Conservation (phyloP, 2,888 invertebrate species). For the Pycnomerus fuliginosus region DNA sequence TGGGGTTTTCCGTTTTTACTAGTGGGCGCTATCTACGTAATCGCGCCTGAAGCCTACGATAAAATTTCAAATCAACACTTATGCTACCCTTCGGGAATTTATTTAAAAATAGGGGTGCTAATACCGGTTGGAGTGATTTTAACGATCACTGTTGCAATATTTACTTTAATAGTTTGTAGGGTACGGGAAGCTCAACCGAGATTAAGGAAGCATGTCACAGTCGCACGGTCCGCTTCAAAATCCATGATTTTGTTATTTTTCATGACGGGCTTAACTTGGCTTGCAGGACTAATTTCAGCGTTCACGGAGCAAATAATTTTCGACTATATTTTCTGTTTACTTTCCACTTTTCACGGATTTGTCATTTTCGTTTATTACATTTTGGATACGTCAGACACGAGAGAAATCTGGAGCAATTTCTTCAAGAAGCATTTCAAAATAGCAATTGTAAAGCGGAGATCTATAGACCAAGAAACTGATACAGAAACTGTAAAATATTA, state of each 20-base stretch:
- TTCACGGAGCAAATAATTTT: slow-evolving; percentile 4
- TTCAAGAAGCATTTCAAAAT: neutral
- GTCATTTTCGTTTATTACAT: slow-evolving; percentile 10
- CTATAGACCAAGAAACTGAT: neutral
- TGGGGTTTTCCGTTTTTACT: slow-evolving; percentile 8
- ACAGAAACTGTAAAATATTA: neutral
- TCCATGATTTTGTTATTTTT: slow-evolving; percentile 10
- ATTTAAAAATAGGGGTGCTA: slow-evolving; percentile 2
- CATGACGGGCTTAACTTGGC: slow-evolving; percentile 11
- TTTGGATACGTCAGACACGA: slow-evolving; percentile 5
- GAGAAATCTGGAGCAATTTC: slow-evolving; percentile 6
- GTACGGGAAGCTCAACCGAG: neutral
- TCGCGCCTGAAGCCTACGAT: slow-evolving; percentile 4
- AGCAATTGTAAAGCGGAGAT: neutral
- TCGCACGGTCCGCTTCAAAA: slow-evolving; percentile 2
- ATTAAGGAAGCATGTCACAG: slow-evolving; percentile 2
- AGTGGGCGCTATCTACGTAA: neutral
- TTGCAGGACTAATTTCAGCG: slow-evolving; percentile 3
- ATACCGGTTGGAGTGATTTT: slow-evolving; percentile 6
- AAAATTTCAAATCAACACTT: neutral
- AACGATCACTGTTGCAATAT: slow-evolving; percentile 3
- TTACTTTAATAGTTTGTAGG: slow-evolving; percentile 3
- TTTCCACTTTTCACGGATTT: slow-evolving; percentile 7
- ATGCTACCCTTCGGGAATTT: slow-evolving; percentile 6
- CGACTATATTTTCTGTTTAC: slow-evolving; percentile 4